These are phyloP conservation scores for Amblyornis subalaris DNA, from an alignment of 2,113 vertebrate genomes.

Conservation along the genomic window DNA sequence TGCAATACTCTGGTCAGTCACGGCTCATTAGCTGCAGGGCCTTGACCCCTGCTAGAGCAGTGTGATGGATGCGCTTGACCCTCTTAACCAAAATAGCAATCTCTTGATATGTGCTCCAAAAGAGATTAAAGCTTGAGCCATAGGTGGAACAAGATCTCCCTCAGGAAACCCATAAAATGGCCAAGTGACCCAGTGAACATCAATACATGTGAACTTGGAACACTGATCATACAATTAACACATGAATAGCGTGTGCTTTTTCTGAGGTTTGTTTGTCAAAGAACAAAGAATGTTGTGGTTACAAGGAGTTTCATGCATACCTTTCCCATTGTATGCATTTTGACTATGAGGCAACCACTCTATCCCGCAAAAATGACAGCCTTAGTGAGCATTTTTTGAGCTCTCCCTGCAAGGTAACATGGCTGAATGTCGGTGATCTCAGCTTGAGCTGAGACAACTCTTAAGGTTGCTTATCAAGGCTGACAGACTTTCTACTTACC, in stretches of 20 bases:
- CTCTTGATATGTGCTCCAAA: not conserved
- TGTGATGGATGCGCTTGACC: not conserved
- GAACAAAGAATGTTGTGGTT: not conserved
- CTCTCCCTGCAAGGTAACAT: not conserved
- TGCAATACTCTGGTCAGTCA: no score
- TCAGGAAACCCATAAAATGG: not conserved
- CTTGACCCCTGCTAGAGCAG: fast-evolving
- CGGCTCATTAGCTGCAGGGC: not conserved
- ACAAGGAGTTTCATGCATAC: no score
- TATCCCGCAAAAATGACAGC: not conserved
- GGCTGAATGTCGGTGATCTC: not conserved
- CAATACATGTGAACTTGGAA: not conserved
- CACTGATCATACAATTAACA: not conserved
- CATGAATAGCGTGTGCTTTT: not conserved
- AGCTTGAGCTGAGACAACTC: not conserved
- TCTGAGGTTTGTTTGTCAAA: not conserved
- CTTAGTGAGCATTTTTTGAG: not conserved
- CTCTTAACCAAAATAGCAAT: not conserved
- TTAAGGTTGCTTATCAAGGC: not conserved
- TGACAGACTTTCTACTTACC: not conserved
- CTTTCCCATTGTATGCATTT: not conserved
- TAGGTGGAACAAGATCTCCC: not conserved
- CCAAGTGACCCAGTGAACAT: not conserved
- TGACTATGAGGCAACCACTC: not conserved
- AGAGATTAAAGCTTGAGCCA: not conserved